Conservation (phyloP, 1,140 invertebrate genomes). For the Aplysia californica region DNA sequence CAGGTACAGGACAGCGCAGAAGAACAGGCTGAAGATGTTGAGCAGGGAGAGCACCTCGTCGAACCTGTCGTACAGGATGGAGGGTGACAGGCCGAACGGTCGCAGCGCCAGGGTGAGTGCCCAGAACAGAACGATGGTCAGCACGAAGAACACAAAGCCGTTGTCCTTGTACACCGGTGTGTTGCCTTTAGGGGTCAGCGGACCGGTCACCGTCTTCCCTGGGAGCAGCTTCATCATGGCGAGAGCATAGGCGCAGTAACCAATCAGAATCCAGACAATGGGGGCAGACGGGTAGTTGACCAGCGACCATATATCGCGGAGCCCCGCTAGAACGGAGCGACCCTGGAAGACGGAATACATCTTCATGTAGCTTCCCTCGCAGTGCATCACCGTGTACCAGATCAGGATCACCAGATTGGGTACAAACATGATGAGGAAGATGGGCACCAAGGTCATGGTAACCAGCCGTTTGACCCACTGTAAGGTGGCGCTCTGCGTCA, state of each 20-base stretch:
- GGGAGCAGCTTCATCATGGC: constrained; percentile 66
- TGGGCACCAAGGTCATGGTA: constrained; percentile 46
- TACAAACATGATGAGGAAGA: constrained; percentile 51
- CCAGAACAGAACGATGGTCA: constrained; percentile 64
- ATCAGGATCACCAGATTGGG: constrained; percentile 59
- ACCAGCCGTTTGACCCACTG: constrained; percentile 39
- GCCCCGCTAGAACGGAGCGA: constrained; percentile 33
- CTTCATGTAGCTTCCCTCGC: constrained; percentile 55
- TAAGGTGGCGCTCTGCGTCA: constrained; percentile 25
- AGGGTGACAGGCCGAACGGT: constrained; percentile 51
- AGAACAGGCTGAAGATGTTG: constrained; percentile 69
- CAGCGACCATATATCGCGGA: constrained; percentile 50
- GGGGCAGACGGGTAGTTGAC: constrained; percentile 45
- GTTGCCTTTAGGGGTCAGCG: constrained; percentile 69
- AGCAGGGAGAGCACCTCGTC: constrained; percentile 70
- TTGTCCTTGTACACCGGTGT: constrained; percentile 72
- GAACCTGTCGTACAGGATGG: constrained; percentile 69
- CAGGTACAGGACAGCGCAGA: constrained; percentile 69
- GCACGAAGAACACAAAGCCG: constrained; percentile 71
- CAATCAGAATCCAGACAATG: constrained; percentile 48
- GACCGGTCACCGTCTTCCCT: constrained; percentile 68
- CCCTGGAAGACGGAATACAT: constrained; percentile 35
- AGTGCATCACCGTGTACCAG: constrained; percentile 58
- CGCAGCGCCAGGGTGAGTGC: constrained; percentile 54
- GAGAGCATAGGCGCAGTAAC: constrained; percentile 54